These are phyloP conservation scores for Rhinoraja longicauda DNA, from an alignment of 2,797 vertebrate genomes.

Conservation along the genomic window DNA sequence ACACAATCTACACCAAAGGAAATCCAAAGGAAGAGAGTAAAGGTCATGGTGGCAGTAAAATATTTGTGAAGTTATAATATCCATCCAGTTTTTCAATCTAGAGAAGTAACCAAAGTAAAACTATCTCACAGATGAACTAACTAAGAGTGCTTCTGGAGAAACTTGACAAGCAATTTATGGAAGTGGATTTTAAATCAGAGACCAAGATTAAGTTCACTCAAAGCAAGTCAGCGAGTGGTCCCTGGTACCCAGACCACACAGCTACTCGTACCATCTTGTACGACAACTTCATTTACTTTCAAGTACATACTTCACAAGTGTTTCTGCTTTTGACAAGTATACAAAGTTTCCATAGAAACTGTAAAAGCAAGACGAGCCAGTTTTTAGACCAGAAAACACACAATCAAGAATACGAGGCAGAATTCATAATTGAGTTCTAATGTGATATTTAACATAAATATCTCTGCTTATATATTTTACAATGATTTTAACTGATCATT, in stretches of 20 bases:
- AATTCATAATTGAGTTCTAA: background rate
- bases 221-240: background rate
- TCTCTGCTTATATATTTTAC: background rate
- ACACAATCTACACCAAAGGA: too few relatives aligned
- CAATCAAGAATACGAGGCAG: background rate
- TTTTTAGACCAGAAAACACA: background rate
- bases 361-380: background rate
- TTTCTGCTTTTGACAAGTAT: conserved; percentile 1
- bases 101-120: background rate
- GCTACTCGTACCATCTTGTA: background rate
- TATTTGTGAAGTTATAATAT: background rate
- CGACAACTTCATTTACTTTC: conserved; percentile 15
- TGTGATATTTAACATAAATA: background rate
- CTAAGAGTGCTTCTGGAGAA: too few relatives aligned
- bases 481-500: background rate
- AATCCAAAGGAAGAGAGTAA: background rate
- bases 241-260: background rate
- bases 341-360: conserved; percentile 1
- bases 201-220: background rate
- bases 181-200: background rate
- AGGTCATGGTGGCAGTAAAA: background rate
- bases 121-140: background rate
- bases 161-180: background rate
- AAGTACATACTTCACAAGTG: conserved; percentile 8
- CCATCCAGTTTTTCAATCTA: background rate